phyloP scores from a whole-genome alignment of 2,113 vertebrate genomes.

The Chrysemys picta region DNA sequence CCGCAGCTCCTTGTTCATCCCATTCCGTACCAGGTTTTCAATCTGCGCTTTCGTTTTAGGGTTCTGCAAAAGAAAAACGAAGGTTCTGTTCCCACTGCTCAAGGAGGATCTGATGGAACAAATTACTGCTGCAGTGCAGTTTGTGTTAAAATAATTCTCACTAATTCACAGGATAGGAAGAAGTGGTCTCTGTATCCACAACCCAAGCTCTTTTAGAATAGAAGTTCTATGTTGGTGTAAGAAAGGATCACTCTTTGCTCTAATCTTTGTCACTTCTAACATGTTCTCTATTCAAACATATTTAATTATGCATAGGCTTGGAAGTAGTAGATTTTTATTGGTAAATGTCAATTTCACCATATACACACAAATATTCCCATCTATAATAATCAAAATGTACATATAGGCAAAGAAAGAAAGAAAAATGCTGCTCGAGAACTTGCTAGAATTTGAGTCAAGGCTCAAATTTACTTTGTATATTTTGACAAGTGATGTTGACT shows the following conservation, averaged over 20 bases:
- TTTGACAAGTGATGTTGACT: not conserved
- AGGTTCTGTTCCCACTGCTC: not conserved
- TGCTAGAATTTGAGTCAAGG: no score
- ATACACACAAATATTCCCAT: not conserved
- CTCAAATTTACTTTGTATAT: not conserved
- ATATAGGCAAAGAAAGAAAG: no score
- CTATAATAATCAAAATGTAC: not conserved
- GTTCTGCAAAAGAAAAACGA: slow-evolving; percentile 78
- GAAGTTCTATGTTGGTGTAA: not conserved
- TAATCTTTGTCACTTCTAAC: not conserved
- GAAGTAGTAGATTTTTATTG: not conserved
- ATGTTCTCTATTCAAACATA: not conserved
- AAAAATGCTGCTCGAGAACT: no score
- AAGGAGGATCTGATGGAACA: no score
- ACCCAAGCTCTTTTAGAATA: not conserved
- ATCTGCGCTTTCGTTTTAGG: slow-evolving; percentile 87
- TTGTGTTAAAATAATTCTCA: no score
- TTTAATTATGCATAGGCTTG: not conserved
- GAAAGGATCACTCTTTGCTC: not conserved
- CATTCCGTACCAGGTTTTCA: slow-evolving; percentile 80
- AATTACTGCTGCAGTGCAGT: no score
- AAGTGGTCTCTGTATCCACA: not conserved
- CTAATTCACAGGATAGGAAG: no score
- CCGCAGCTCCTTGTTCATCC: slow-evolving; percentile 82
- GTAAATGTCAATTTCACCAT: not conserved